These are phyloP conservation scores for Lysandra bellargus DNA, from an alignment of 2,888 invertebrate species.

Conservation along the genomic window DNA sequence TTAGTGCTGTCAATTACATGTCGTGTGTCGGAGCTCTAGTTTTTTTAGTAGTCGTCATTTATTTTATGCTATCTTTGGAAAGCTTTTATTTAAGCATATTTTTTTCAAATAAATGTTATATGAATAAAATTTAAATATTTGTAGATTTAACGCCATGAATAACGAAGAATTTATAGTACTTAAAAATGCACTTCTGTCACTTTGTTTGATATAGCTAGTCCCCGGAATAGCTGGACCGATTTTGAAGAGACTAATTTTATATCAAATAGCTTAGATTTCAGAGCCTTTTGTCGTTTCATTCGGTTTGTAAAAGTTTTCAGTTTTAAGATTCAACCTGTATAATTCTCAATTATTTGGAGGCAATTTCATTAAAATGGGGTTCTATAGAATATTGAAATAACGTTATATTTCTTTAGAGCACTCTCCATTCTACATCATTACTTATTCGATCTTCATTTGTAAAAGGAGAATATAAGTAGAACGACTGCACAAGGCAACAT, in stretches of 20 bases:
- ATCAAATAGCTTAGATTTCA: too few species aligned
- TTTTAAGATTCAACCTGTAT: too few species aligned
- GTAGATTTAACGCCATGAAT: too few species aligned
- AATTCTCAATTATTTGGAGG: not conserved
- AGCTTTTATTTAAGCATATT: not conserved
- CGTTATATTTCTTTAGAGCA: not conserved
- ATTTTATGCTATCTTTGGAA: not conserved
- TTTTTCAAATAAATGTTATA: not conserved
- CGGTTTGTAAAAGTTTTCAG: too few species aligned
- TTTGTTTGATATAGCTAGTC: too few species aligned
- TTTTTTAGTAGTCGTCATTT: not conserved
- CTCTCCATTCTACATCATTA: not conserved
- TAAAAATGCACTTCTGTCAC: too few species aligned
- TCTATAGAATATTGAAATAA: not conserved
- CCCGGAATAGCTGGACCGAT: too few species aligned
- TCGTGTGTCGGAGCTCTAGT: not conserved
- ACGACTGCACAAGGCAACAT: not conserved
- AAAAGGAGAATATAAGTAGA: not conserved
- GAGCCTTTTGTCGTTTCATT: too few species aligned
- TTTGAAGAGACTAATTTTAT: too few species aligned
- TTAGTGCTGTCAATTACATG: constrained; percentile 3
- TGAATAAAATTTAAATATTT: too few species aligned
- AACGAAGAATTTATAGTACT: too few species aligned
- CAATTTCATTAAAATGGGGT: not conserved
- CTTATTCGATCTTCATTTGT: not conserved